These are phyloP conservation scores for Peromyscus maniculatus DNA, from an alignment of 2,113 vertebrate species.

Conservation along the genomic window DNA sequence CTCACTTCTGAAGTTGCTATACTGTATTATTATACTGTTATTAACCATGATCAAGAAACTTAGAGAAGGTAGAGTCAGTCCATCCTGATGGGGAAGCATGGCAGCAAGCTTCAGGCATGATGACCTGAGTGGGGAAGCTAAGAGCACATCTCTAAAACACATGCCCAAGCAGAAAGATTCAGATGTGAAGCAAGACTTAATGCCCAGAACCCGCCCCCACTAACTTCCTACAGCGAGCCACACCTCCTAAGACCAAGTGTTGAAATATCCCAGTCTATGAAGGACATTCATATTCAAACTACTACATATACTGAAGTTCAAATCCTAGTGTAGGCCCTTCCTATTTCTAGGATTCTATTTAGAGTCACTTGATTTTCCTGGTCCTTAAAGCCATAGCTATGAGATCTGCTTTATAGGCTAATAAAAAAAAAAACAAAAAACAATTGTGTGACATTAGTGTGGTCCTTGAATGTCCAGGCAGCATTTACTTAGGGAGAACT, in stretches of 20 bases:
- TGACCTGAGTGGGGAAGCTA: no score
- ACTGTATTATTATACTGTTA: no score
- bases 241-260: neutral
- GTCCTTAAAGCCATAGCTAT: neutral
- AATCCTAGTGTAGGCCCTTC: neutral
- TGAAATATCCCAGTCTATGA: neutral
- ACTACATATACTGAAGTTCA: neutral
- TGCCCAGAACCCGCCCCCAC: no score
- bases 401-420: neutral
- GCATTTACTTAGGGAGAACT: neutral
- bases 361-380: constrained; percentile 10
- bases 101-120: neutral
- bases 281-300: neutral
- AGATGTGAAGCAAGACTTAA: neutral
- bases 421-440: neutral
- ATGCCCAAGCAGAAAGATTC: neutral
- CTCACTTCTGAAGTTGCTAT: neutral
- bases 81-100: neutral
- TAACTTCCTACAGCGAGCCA: neutral
- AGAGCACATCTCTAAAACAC: neutral
- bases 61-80: neutral
- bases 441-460: neutral
- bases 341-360: neutral
- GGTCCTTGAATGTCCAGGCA: neutral
- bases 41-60: neutral